Evolutionary conservation across 2,888 invertebrate species (phyloP).

Genomic region (Ormia ochracea): DNA sequence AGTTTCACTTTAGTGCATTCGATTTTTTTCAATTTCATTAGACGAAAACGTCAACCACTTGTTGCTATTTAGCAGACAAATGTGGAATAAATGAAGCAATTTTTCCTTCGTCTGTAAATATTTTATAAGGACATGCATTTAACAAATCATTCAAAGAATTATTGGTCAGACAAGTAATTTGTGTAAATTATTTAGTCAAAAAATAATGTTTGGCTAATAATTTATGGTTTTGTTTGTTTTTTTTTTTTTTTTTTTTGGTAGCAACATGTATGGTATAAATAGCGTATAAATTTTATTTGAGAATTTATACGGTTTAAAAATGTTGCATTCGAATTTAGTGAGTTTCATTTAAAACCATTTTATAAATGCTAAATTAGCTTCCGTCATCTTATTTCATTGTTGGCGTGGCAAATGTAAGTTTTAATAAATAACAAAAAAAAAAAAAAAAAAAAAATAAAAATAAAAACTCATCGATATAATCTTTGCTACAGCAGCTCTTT

Average conservation of each 20-base stretch:
- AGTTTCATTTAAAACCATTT: conserved; percentile 70
- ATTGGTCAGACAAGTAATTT: conserved; percentile 21
- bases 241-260: neutral
- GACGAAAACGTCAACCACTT: conserved; percentile 24
- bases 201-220: neutral
- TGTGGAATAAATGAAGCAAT: conserved; percentile 40
- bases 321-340: conserved; percentile 64
- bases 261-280: neutral
- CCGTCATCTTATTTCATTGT: conserved; percentile 70
- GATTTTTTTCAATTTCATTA: neutral
- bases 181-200: conserved; percentile 31
- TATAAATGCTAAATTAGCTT: conserved; percentile 64
- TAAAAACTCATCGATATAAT: neutral
- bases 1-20: neutral
- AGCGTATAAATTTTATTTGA: neutral
- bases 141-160: conserved; percentile 21
- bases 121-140: conserved; percentile 46
- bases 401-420: conserved; percentile 68
- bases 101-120: conserved; percentile 21
- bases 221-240: neutral
- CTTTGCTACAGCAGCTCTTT: conserved; percentile 63
- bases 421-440: neutral
- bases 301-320: neutral
- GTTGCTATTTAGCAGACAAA: conserved; percentile 18
- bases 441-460: neutral